phyloP scores from a whole-genome alignment of 2,113 vertebrate species.

The Camelus bactrianus region DNA sequence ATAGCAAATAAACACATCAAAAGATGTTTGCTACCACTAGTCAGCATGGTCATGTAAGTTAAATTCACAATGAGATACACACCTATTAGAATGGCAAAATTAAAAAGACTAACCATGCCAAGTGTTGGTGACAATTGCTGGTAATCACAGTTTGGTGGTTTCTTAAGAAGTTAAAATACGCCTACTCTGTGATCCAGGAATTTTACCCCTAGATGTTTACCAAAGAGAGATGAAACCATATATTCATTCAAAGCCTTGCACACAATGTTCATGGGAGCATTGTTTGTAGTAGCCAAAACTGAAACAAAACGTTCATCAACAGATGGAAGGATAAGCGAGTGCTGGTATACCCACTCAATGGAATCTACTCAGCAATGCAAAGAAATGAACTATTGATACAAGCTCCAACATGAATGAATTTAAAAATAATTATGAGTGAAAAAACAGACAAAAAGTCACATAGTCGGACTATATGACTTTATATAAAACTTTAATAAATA shows the following conservation, averaged over 20 bases:
- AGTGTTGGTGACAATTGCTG: background rate
- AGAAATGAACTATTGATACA: background rate
- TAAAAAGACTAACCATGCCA: background rate
- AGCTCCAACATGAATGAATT: background rate
- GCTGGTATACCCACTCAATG: background rate
- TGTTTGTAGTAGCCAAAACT: background rate
- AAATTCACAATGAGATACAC: background rate
- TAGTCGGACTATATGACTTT: background rate
- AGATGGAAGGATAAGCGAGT: background rate
- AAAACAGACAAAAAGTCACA: background rate
- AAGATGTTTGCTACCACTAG: background rate
- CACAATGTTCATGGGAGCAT: background rate
- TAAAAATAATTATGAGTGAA: background rate
- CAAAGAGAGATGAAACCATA: background rate
- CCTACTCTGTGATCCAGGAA: background rate
- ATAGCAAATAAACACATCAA: background rate
- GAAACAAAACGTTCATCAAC: background rate
- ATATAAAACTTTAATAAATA: background rate
- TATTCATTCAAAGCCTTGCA: too few species aligned
- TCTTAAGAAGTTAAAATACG: background rate
- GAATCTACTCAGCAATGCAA: background rate
- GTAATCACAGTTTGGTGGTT: background rate
- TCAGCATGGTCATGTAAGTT: background rate
- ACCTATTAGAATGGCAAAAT: background rate
- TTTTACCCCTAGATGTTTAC: background rate